Percentiles rank a stretch among this genome's conserved stretches.
These are phyloP conservation scores for Melanotaenia trifasciata DNA, from an alignment of 2,797 vertebrate genomes.

Conservation along the genomic window DNA sequence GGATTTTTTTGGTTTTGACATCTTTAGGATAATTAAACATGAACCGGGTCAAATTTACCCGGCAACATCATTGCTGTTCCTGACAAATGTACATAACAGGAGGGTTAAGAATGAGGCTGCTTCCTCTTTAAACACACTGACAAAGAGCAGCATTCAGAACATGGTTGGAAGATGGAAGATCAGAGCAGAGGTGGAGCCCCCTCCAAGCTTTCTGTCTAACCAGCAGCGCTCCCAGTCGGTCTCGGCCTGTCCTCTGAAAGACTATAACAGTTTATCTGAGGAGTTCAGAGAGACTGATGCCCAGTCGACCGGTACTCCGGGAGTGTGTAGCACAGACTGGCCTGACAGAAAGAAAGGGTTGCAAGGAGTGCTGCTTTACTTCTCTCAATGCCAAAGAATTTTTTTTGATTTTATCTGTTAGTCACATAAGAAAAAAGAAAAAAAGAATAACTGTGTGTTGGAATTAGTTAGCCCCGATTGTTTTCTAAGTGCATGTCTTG, in stretches of 20 bases:
- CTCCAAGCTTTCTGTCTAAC: background rate
- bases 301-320: background rate
- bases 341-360: background rate
- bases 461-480: background rate
- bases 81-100: too few relatives aligned
- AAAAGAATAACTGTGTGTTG: background rate
- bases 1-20: too few relatives aligned
- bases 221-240: background rate
- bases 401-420: background rate
- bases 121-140: background rate
- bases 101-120: background rate
- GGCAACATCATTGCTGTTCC: too few relatives aligned
- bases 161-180: background rate
- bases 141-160: background rate
- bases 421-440: background rate
- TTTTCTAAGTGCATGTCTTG: background rate
- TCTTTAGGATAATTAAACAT: too few relatives aligned
- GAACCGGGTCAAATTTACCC: too few relatives aligned
- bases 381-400: background rate
- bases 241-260: background rate
- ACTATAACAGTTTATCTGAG: background rate
- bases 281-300: background rate
- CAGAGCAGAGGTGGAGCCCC: background rate
- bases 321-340: background rate
- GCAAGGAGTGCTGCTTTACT: background rate